These are phyloP conservation scores for Tragelaphus imberbis DNA, from an alignment of 2,113 vertebrate genomes.

Conservation along the genomic window DNA sequence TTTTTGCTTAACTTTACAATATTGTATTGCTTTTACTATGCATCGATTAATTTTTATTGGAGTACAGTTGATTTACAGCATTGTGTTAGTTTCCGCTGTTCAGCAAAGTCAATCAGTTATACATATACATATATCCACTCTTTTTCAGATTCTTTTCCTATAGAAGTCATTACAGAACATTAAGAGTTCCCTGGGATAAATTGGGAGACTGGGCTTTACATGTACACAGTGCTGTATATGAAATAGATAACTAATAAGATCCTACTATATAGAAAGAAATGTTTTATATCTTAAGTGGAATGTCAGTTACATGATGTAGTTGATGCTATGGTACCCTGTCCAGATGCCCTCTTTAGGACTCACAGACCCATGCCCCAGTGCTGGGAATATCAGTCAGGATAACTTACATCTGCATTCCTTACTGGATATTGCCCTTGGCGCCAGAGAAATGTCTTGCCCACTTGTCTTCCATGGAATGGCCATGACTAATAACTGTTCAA, in stretches of 20 bases:
- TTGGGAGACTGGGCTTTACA: not conserved
- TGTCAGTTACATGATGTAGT: not conserved
- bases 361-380: not conserved
- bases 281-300: not conserved
- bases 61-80: not conserved
- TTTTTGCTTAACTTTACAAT: too few relatives aligned
- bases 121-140: not conserved
- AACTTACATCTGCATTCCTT: not conserved
- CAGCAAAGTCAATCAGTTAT: not conserved
- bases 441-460: not conserved
- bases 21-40: too few relatives aligned
- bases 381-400: not conserved
- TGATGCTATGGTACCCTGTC: not conserved
- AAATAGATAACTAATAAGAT: not conserved
- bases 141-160: not conserved
- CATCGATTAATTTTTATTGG: not conserved
- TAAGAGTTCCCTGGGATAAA: not conserved
- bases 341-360: not conserved
- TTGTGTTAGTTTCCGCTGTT: not conserved
- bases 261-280: not conserved
- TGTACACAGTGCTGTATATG: not conserved
- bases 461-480: not conserved
- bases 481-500: not conserved
- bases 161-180: not conserved
- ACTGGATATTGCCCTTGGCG: not conserved